Evolutionary conservation across 2,113 vertebrate species (phyloP).

Genomic region (Phalacrocorax aristotelis): DNA sequence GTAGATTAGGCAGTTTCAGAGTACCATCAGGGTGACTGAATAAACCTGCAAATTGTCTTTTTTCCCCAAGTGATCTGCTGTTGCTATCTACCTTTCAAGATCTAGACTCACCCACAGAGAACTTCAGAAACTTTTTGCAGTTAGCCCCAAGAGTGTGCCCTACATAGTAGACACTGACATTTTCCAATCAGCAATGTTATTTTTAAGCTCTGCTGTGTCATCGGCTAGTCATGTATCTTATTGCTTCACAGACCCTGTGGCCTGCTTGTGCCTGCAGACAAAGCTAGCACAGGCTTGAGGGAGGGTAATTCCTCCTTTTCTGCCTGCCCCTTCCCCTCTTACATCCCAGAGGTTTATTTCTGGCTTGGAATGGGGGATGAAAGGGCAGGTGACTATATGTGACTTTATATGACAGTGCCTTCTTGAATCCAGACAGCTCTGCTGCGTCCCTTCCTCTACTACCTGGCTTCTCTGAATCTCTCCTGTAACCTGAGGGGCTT

Average conservation of each 20-base stretch:
- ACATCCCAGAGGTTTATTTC: neutral
- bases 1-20: neutral
- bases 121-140: neutral
- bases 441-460: neutral
- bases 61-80: neutral
- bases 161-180: neutral
- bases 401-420: neutral
- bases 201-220: slow-evolving; percentile 46
- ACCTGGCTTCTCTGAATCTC: neutral
- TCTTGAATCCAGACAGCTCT: neutral
- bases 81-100: neutral
- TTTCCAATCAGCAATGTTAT: slow-evolving; percentile 43
- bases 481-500: neutral
- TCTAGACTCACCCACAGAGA: neutral
- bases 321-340: neutral
- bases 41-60: neutral
- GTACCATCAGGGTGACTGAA: neutral
- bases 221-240: neutral
- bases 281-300: neutral
- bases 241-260: neutral
- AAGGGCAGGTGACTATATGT: neutral
- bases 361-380: neutral
- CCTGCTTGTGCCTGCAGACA: neutral
- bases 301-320: neutral
- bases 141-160: neutral